Conservation (phyloP, 1,140 invertebrate genomes). For the Lepidurus couesii region DNA sequence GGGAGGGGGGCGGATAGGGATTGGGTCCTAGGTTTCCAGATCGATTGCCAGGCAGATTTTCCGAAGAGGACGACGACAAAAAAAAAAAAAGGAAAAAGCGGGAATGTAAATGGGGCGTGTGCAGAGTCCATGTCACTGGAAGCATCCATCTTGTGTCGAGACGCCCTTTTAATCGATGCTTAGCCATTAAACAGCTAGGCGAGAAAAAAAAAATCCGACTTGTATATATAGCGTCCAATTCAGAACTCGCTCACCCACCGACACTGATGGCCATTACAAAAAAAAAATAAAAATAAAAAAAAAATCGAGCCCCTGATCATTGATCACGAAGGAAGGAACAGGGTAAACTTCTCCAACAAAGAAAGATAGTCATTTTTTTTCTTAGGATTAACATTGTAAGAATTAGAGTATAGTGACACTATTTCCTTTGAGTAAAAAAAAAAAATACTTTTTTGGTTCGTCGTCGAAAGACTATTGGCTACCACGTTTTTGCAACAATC, state of each 20-base stretch:
- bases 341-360: not conserved
- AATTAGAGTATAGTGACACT: not conserved
- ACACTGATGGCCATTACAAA: conserved; percentile 5
- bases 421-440: too few species aligned
- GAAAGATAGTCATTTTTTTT: not conserved
- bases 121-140: conserved; percentile 14
- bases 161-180: conserved; percentile 21
- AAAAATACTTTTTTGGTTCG: too few species aligned
- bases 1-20: not conserved
- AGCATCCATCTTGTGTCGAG: conserved; percentile 17
- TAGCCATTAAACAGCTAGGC: conserved; percentile 16
- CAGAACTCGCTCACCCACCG: not conserved
- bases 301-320: not conserved
- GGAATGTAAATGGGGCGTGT: conserved; percentile 10
- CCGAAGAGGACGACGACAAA: not conserved
- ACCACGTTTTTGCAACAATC: too few species aligned
- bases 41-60: conserved; percentile 17
- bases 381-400: not conserved
- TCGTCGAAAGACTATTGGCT: too few species aligned
- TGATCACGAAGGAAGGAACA: not conserved
- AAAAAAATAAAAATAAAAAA: too few species aligned
- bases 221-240: not conserved
- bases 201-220: not conserved
- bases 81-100: not conserved
- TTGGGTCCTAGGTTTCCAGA: not conserved